A percentile compares a stretch with the other conserved stretches of the same genome.
These are phyloP conservation scores for Xestia c-nigrum DNA, from an alignment of 2,888 invertebrate genomes.

Conservation along the genomic window DNA sequence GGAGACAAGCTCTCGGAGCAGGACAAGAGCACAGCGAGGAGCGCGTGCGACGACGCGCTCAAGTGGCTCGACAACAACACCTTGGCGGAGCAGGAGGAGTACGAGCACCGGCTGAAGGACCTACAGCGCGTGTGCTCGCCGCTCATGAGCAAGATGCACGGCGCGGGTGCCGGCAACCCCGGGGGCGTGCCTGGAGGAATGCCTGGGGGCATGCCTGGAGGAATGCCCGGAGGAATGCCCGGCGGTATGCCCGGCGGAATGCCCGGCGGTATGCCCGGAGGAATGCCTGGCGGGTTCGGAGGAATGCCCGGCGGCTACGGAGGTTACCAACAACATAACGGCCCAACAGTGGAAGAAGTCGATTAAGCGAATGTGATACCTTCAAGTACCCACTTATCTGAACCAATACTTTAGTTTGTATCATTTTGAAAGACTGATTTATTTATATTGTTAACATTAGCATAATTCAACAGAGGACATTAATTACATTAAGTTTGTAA, in stretches of 20 bases:
- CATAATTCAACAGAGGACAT: slow-evolving; percentile 26
- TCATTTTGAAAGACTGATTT: slow-evolving; percentile 25
- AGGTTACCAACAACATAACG: slow-evolving; percentile 64
- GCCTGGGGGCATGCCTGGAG: background rate
- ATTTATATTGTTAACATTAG: slow-evolving; percentile 10
- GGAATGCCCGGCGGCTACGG: slow-evolving; percentile 67
- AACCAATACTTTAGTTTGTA: background rate
- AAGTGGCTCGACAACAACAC: slow-evolving; percentile 93
- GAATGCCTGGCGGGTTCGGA: slow-evolving; percentile 53
- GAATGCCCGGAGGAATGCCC: background rate
- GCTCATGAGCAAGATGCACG: slow-evolving; percentile 91
- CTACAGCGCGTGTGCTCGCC: slow-evolving; percentile 91
- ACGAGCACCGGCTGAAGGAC: slow-evolving; percentile 91
- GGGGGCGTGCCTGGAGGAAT: background rate
- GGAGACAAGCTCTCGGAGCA: slow-evolving; percentile 90
- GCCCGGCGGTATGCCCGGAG: slow-evolving; percentile 9
- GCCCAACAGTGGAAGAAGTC: slow-evolving; percentile 82
- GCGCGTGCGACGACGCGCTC: slow-evolving; percentile 91
- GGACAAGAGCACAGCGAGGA: slow-evolving; percentile 90
- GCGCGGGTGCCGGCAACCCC: slow-evolving; percentile 82
- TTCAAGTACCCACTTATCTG: background rate
- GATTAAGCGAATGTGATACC: slow-evolving; percentile 68
- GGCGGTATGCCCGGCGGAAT: slow-evolving; percentile 3
- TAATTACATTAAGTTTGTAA: slow-evolving; percentile 3
- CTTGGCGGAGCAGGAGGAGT: slow-evolving; percentile 92